phyloP scores from a whole-genome alignment of 2,888 invertebrate genomes.

The Phymatocera aterrima region DNA sequence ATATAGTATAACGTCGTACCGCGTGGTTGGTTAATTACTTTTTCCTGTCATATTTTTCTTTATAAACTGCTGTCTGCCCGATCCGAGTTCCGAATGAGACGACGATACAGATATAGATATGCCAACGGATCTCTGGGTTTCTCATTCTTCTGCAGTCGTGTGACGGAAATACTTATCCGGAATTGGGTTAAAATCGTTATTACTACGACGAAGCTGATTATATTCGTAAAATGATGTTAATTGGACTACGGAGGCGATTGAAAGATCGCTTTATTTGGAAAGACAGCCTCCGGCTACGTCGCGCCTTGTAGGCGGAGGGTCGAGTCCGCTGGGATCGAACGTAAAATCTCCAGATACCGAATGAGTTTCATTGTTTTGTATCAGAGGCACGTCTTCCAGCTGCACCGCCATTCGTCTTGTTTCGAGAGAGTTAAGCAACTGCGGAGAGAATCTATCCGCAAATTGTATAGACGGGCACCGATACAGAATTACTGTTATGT shows the following conservation, averaged over 20 bases:
- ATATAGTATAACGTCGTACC: neutral
- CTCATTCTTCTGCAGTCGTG: too few species aligned
- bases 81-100: too few species aligned
- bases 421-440: neutral
- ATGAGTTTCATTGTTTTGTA: conserved; percentile 33
- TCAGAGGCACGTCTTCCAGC: conserved; percentile 12
- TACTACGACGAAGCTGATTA: neutral
- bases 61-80: too few species aligned
- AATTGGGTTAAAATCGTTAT: neutral
- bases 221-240: conserved; percentile 25
- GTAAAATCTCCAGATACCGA: conserved; percentile 37
- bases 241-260: conserved; percentile 22
- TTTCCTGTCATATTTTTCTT: too few species aligned
- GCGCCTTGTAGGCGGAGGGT: neutral
- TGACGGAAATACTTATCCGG: too few species aligned
- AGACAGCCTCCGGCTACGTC: conserved; percentile 14
- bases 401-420: conserved; percentile 1
- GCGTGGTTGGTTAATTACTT: too few species aligned
- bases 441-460: neutral
- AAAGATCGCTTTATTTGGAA: conserved; percentile 28
- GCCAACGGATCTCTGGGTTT: too few species aligned
- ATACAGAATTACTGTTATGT: too few species aligned
- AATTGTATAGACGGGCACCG: too few species aligned
- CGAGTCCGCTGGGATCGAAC: conserved; percentile 21
- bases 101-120: too few species aligned